Evolutionary conservation across 2,888 invertebrate species (phyloP), one percentile per base, ranked within the genome.

Genomic region (Oxycera nigricornis): DNA sequence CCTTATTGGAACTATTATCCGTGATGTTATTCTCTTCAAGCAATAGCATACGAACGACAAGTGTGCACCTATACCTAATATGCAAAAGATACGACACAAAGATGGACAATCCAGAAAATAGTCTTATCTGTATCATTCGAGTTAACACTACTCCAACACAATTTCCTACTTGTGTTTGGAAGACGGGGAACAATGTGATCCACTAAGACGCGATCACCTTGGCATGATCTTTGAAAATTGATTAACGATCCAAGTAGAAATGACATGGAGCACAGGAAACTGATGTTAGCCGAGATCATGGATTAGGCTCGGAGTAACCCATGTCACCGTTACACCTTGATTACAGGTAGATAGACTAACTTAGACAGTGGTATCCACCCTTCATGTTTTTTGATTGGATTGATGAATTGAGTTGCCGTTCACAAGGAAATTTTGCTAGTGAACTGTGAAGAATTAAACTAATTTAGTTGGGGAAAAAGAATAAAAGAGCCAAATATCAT

Each of bases 271-370:
- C 52, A 68, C 68, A 50, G 50, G 50, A 68, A 68, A 68, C 68
- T 68, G 68, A 68, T 52, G 68, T 52, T 68, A 22, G 68, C 52
- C 68, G 39, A 24, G 41, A 68, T 30, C 39, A 68, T 39, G 52
- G 52, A 68, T 68, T 68, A 52, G 50, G 52, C 26, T 68, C 22
- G 30, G 22, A n/a, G 9, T 46, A 20, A 50, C 50, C 68, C 68
- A 50, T 68, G 68, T 68, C 68, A 52, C 68, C 50, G 68, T 68
- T 68, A 68, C 68, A 68, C 68, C 30, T 30, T 50, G 68, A 50
- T 68, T 67, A 17, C 67, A 67, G 50, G 28, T 68, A 52, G 9
- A 20, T 26, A 35, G 17, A 35, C 24, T 39, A 39, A 9, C n/a
- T n/a, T n/a, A n/a, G n/a, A n/a, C n/a, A 17, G 55, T n/a, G n/a